phyloP scores from a whole-genome alignment of 2,888 invertebrate genomes.

The Ariolimax columbianus region DNA sequence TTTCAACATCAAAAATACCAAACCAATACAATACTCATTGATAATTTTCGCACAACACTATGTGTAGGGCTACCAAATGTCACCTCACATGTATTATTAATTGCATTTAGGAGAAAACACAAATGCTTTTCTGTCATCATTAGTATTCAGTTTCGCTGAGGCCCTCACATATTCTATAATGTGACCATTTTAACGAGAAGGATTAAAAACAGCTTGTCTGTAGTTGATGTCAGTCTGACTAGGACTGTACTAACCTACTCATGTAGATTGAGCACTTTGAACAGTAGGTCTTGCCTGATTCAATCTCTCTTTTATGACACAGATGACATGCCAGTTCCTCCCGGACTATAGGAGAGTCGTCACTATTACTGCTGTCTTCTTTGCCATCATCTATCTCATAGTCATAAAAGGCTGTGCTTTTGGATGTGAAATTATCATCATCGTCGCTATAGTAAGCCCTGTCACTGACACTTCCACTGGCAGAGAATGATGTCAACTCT shows the following conservation, averaged over 20 bases:
- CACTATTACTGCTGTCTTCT: conserved; percentile 65
- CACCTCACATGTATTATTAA: background rate
- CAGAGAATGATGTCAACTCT: conserved; percentile 51
- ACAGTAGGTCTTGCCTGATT: conserved; percentile 89
- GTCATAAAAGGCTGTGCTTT: conserved; percentile 52
- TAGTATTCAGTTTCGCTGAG: no score
- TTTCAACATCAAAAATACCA: background rate
- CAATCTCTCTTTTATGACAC: conserved; percentile 90
- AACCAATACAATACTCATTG: background rate
- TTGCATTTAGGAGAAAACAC: background rate
- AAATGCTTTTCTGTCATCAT: background rate
- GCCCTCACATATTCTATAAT: no score
- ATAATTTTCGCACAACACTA: no score
- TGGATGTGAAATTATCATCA: conserved; percentile 54
- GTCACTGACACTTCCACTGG: conserved; percentile 41
- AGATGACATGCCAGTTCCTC: conserved; percentile 88
- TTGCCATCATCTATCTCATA: conserved; percentile 61
- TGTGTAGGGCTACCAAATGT: no score
- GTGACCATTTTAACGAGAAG: conserved; percentile 5
- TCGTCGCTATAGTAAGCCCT: conserved; percentile 63
- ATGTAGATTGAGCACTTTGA: conserved; percentile 95
- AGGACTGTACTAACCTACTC: conserved; percentile 70
- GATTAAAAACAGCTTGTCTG: background rate
- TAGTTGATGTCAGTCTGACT: background rate
- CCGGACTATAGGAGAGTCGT: conserved; percentile 61